phyloP scores from a whole-genome alignment of 2,797 vertebrate genomes.

The Cuniculus paca region DNA sequence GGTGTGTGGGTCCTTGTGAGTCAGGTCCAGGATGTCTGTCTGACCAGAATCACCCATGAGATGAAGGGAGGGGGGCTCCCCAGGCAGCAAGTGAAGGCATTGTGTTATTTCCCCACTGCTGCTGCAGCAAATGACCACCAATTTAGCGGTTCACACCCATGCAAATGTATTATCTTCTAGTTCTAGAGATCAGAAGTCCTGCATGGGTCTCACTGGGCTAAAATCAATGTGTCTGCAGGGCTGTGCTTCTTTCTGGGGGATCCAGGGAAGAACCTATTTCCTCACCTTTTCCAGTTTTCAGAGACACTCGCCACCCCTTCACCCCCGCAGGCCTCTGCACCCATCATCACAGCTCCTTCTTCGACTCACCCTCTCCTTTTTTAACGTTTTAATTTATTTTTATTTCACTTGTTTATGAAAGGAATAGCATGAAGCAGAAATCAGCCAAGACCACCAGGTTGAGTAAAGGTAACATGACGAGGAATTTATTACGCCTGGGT shows the following conservation, averaged over 20 bases:
- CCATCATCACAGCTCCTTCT: not conserved
- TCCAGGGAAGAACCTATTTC: not conserved
- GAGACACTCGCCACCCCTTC: too few relatives aligned
- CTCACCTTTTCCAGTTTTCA: not conserved
- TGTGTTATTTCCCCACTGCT: not conserved
- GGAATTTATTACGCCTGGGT: not conserved
- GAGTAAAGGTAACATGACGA: not conserved
- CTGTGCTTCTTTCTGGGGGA: not conserved
- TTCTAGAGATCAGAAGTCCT: not conserved
- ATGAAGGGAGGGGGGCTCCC: not conserved
- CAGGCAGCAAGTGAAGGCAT: not conserved
- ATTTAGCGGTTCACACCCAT: not conserved
- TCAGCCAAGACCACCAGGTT: not conserved
- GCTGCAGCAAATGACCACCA: not conserved
- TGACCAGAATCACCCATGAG: not conserved
- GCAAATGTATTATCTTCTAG: too few relatives aligned
- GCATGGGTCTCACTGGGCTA: not conserved
- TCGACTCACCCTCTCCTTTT: not conserved
- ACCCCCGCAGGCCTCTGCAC: not conserved
- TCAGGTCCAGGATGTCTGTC: rapidly evolving
- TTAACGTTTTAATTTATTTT: not conserved
- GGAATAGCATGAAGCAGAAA: not conserved
- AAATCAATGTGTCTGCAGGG: not conserved
- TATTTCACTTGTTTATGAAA: not conserved
- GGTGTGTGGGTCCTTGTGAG: not conserved